A percentile compares a stretch with the other conserved stretches of the same genome.
phyloP scores from a whole-genome alignment of 2,113 vertebrate species.

The Lanius ludovicianus region DNA sequence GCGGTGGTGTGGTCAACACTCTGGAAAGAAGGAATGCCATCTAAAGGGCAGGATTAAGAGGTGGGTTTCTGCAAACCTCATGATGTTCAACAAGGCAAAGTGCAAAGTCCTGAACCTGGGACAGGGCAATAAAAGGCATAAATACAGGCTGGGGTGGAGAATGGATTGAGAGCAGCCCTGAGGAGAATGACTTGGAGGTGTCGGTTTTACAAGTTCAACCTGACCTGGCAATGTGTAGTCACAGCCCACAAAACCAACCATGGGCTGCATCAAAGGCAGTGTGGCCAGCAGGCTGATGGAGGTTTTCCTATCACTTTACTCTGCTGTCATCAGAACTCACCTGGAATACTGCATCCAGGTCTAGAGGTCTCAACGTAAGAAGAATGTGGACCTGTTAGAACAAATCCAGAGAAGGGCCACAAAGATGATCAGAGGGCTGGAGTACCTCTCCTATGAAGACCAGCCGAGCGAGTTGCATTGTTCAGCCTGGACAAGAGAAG shows the following conservation, averaged over 20 bases:
- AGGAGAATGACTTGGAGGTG: not conserved
- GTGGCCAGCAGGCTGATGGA: accelerated
- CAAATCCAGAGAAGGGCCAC: not conserved
- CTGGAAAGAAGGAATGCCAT: not conserved
- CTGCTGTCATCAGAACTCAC: not conserved
- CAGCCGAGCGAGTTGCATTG: not conserved
- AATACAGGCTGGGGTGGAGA: not conserved
- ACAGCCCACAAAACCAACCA: not conserved
- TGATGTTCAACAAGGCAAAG: not conserved
- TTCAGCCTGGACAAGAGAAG: not conserved
- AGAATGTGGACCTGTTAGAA: not conserved
- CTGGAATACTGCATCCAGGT: not conserved
- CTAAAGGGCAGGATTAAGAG: not conserved
- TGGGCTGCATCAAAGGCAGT: not conserved
- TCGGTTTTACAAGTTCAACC: not conserved
- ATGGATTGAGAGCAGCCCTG: not conserved
- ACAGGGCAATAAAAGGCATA: not conserved
- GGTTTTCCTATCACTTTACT: not conserved
- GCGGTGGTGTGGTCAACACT: too few species aligned
- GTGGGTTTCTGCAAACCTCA: not conserved
- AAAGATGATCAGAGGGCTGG: not conserved
- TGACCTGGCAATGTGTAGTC: not conserved
- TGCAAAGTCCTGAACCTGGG: not conserved
- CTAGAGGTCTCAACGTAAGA: not conserved
- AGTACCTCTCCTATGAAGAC: not conserved